Evolutionary conservation across 2,888 invertebrate species (phyloP), one percentile per base, ranked within the genome.

Genomic region (Ophion ventricosus): DNA sequence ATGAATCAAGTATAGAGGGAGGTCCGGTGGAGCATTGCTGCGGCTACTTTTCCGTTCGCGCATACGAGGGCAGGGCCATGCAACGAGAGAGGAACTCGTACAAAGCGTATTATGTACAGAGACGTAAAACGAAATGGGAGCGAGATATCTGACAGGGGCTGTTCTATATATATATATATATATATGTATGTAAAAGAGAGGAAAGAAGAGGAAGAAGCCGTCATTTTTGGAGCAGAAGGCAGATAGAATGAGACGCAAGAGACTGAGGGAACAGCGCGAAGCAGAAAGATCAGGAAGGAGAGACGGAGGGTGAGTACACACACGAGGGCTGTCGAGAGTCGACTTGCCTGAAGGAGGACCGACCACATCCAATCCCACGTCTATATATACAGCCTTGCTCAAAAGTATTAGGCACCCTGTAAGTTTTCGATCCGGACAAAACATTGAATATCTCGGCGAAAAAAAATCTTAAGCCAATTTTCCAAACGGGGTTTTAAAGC

Each of bases 101-200:
- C 91, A 91, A 91, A 91, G 91, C 88, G 90, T 88, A 91, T 91
- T 91, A 91, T 87, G 89, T 91, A 91, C 90, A 90, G 89, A 91
- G 91, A 90, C 90, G 90, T 90, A 90, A 90, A 90, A 87, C 88
- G 90, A 89, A 91, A 91, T 90, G 90, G 89, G 90, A 91, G 90
- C 91, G 91, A 90, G 90, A 91, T 91, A 90, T 89, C 89, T 89
- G 89, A 90, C 88, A 88, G 82, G 84, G 84, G 78, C 75, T 80
- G 54, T 59, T 75, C 56, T 35, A 20, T 54, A 59, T 74, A 57
- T 83, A 73, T 57, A 73, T 57, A 73, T 72, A 43, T 23, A 26
- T 61, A 54, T 43, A 82, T 83, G 82, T 83, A 85, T 80, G 79
- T 76, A 83, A 74, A 74, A 78, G 72, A 85, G 84, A 74, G 76